phyloP scores from a whole-genome alignment of 2,113 vertebrate species.

The Chaetura pelagica region DNA sequence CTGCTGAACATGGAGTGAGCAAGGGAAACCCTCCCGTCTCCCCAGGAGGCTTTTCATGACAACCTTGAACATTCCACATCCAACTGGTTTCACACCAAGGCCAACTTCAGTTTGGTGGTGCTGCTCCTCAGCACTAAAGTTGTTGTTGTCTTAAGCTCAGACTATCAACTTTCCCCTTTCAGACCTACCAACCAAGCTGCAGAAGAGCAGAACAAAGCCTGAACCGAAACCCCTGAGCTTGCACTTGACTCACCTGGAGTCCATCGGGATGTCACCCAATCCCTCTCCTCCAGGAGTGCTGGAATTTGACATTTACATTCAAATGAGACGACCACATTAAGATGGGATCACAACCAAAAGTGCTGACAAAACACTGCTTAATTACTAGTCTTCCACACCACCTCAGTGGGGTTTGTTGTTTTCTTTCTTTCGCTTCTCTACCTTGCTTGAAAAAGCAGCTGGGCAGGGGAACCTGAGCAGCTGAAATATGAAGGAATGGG shows the following conservation, averaged over 20 bases:
- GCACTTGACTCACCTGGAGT: background rate
- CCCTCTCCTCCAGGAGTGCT: background rate
- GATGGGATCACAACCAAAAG: conserved; percentile 33
- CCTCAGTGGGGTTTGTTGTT: background rate
- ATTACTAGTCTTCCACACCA: background rate
- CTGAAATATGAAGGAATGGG: fast-evolving
- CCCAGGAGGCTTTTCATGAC: fast-evolving
- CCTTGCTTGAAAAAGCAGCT: background rate
- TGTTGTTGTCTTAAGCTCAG: background rate
- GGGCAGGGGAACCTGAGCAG: background rate
- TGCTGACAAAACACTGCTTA: conserved; percentile 26
- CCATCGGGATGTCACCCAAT: background rate
- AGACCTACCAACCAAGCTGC: background rate
- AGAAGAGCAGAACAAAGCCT: background rate
- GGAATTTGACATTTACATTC: conserved; percentile 48
- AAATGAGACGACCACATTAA: conserved; percentile 32
- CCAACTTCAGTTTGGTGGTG: fast-evolving
- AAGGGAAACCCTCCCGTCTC: background rate
- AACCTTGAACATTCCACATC: fast-evolving
- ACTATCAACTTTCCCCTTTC: background rate
- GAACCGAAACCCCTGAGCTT: background rate
- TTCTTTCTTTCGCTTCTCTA: background rate
- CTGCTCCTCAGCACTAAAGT: background rate
- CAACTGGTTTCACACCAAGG: fast-evolving
- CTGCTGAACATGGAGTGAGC: fast-evolving